Percentiles rank a stretch among this genome's conserved stretches.
Evolutionary conservation across 2,113 vertebrate genomes (phyloP).

Genomic region (Phylloscopus trochiloides): DNA sequence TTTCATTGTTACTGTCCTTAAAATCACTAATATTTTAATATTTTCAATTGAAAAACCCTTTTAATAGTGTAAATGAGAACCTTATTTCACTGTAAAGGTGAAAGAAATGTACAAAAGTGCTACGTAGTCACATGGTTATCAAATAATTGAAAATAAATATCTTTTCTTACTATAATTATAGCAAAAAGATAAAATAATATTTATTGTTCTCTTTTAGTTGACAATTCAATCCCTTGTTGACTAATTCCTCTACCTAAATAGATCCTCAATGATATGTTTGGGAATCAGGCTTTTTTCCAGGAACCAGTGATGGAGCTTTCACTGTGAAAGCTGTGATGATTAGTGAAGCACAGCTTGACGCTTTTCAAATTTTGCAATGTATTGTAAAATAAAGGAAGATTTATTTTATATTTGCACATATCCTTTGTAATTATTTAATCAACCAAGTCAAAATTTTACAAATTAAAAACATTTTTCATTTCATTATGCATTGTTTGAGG

Average conservation of each 20-base stretch:
- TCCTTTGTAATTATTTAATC: neutral
- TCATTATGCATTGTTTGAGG: neutral
- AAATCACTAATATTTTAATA: neutral
- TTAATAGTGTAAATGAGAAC: neutral
- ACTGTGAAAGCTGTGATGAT: neutral
- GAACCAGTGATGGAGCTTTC: neutral
- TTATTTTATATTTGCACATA: neutral
- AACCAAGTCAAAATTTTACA: neutral
- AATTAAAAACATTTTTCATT: neutral
- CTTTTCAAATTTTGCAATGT: neutral
- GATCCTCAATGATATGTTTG: neutral
- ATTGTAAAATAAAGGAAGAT: neutral
- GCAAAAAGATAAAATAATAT: neutral
- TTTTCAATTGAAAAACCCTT: neutral
- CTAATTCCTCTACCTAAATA: neutral
- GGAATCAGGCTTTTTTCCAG: neutral
- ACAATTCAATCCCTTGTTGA: neutral
- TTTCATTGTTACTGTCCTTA: neutral
- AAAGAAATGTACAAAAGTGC: neutral
- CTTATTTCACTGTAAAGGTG: neutral
- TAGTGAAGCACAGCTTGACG: neutral
- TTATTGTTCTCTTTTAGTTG: neutral
- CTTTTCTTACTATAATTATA: neutral
- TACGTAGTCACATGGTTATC: neutral
- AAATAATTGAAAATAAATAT: neutral